Evolutionary conservation across 2,888 invertebrate genomes (phyloP), one percentile per base, ranked within the genome.

Genomic region (Andricus curvator): DNA sequence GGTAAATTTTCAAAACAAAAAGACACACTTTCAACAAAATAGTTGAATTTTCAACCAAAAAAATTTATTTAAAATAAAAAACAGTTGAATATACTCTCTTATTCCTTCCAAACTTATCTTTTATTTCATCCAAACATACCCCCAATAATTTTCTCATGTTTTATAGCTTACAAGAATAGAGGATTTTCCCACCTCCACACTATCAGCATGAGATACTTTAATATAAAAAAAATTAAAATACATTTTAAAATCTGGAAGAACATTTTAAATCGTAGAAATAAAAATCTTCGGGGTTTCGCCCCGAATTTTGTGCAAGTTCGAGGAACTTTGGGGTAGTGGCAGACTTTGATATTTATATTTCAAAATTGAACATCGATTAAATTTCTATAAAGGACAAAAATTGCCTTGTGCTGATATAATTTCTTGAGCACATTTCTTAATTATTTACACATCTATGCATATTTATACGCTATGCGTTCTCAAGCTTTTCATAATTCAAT

Each of bases 31-130:
- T 9, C 8, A 37, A 37, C 37, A 37, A 37, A 37, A 37, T 37
- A 37, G 37, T 37, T 37, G 8, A 37, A 37, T 8, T 37, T 37
- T 37, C 5, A 33, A 6, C 0, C 5, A 6, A 33, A 6, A 33
- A 33, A 6, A 33, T 33, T 33, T 33, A 8, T 37, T 37, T 37
- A 37, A 37, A 37, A 37, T 37, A 37, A 37, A 37, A 37, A 37
- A 37, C 37, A 8, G 37, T 37, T 37, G 8, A 37, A 37, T 37
- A 48, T 83, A 65, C 80, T 78, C 48, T 85, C 84, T 79, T 80
- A 78, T 74, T 37, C 25, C 11, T 64, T 64, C 13, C 22, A 29
- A 64, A 64, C 2, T 64, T 29, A 8, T 56, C 13, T 74, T 74
- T 29, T 29, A 74, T 29, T 51, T 20, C 17, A 74, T 60, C 15